These are phyloP conservation scores for Poecilus cupreus DNA, from an alignment of 2,888 invertebrate species.

Conservation along the genomic window DNA sequence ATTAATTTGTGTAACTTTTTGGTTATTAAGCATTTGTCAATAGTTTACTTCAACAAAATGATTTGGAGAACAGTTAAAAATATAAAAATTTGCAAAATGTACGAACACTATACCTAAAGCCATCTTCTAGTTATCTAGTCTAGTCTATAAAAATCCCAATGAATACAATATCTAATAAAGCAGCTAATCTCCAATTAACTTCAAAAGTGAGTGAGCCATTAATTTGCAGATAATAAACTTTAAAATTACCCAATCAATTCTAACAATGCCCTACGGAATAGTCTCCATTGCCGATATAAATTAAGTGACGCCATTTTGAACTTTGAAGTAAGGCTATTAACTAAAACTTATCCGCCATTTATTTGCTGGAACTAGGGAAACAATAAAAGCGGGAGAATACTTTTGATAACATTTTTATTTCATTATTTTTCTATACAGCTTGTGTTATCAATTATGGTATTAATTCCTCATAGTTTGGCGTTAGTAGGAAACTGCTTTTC, in stretches of 20 bases:
- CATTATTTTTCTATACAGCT: slow-evolving; percentile 56
- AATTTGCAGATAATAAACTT: background rate
- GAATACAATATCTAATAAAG: too few species aligned
- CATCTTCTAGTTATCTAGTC: too few species aligned
- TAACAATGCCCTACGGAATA: background rate
- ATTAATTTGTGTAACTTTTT: too few species aligned
- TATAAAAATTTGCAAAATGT: too few species aligned
- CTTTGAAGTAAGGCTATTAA: background rate
- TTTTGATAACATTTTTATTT: slow-evolving; percentile 56
- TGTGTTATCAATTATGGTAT: slow-evolving; percentile 40
- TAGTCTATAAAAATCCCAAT: too few species aligned
- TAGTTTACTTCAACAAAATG: too few species aligned
- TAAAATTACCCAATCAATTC: background rate
- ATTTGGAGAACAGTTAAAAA: too few species aligned
- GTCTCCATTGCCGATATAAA: background rate
- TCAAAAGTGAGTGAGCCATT: too few species aligned
- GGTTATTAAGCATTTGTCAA: too few species aligned
- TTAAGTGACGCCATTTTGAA: background rate
- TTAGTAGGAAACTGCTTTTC: slow-evolving; percentile 36
- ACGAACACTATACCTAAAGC: too few species aligned
- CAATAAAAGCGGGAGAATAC: background rate
- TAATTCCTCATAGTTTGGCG: slow-evolving; percentile 46
- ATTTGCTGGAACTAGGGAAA: background rate
- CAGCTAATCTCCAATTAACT: too few species aligned
- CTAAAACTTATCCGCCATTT: background rate